phyloP scores from a whole-genome alignment of 2,888 invertebrate species.

The Uloborus plumipes region DNA sequence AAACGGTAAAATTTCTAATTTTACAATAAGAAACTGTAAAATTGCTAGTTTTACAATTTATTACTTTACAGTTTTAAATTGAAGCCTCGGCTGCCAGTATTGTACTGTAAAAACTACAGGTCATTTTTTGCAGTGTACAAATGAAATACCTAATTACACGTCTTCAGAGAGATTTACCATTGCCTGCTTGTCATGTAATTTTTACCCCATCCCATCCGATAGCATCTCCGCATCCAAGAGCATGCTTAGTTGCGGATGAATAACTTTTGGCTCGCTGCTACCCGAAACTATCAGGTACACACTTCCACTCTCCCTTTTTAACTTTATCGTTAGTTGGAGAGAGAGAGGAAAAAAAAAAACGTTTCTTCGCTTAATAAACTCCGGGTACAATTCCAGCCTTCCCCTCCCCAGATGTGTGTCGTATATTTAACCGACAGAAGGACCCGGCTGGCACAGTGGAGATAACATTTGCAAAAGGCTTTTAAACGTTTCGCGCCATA shows the following conservation, averaged over 20 bases:
- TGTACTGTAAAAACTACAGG: too few relatives aligned
- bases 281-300: conserved; percentile 36
- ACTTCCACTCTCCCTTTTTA: conserved; percentile 25
- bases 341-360: conserved; percentile 19
- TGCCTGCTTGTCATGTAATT: neutral
- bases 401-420: conserved; percentile 11
- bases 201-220: conserved; percentile 20
- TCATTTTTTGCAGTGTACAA: too few relatives aligned
- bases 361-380: conserved; percentile 53
- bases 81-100: too few relatives aligned
- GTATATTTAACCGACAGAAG: conserved; percentile 53
- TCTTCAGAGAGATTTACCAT: neutral
- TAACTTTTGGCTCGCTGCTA: conserved; percentile 49
- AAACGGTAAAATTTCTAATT: too few relatives aligned
- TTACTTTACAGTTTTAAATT: too few relatives aligned
- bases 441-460: conserved; percentile 36
- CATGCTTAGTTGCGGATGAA: conserved; percentile 57
- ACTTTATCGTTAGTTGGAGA: conserved; percentile 28
- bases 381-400: conserved; percentile 7
- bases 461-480: conserved; percentile 44
- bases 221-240: conserved; percentile 28
- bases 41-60: too few relatives aligned
- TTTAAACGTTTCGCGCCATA: conserved; percentile 58
- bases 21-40: too few relatives aligned
- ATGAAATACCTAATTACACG: too few relatives aligned